Evolutionary conservation across 2,797 vertebrate species (phyloP), one percentile per base, ranked within the genome.

Genomic region (Gila robusta): DNA sequence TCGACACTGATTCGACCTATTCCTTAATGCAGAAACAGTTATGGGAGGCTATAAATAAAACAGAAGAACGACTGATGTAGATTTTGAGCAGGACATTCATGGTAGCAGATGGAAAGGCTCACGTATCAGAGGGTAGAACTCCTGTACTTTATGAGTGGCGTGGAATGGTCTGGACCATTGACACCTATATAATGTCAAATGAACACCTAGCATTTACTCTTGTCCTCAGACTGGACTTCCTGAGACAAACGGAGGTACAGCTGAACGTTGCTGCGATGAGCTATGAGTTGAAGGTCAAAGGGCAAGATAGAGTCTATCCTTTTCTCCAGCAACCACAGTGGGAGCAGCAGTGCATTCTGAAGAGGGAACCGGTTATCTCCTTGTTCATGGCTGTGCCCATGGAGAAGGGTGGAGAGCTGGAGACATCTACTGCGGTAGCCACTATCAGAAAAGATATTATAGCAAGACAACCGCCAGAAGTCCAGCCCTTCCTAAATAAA

Each of bases 121-220:
- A 82, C 2, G 1, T 26, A 0, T 35, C 84, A 26, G 52, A 72
- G 10, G 44, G 70, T 26, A 62, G 35, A 49, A 59, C n/a, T 3
- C 69, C 81, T 17, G 17, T 69, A 17, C 10, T 6, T n/a, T 77
- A 49, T 79, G 69, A 66, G 9, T 85, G 69, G 82, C 87, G 76
- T 71, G 77, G 73, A 56, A 54, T 26, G 41, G 12, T 72, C 8
- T 77, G 52, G 76, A 23, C 23, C 4, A 1, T 78, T 23, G 71
- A 85, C 19, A 73, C 66, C 10, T 79, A 78, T 32, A 14, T 88
- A 54, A 85, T 88, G 64, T 67, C 35, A 1, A 6, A 88, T 26
- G 2, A 54, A 37, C 32, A 85, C 16, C 32, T 88, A 0, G 73
- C 49, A 4, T 85, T 88, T 67, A 83, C 83, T 16, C 64, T 88